phyloP scores from a whole-genome alignment of 2,113 vertebrate species.

The Hippocampus abdominalis region DNA sequence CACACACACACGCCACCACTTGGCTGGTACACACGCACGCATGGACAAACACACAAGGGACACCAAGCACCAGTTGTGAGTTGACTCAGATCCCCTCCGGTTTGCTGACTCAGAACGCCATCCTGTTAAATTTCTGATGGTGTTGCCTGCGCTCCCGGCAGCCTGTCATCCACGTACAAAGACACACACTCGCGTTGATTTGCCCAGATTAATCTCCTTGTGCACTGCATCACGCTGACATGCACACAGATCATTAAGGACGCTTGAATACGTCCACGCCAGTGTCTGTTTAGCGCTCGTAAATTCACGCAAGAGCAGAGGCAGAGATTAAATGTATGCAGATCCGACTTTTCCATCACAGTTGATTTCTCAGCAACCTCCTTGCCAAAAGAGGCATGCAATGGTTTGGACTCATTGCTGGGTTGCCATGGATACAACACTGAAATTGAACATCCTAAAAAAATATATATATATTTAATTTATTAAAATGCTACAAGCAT shows the following conservation, averaged over 20 bases:
- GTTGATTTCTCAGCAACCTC: not conserved
- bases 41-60: conserved; percentile 24
- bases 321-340: not conserved
- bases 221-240: conserved; percentile 24
- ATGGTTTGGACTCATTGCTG: not conserved
- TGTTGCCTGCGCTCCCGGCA: conserved; percentile 9
- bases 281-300: not conserved
- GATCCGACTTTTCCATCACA: not conserved
- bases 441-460: not conserved
- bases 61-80: conserved; percentile 5
- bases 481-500: not conserved
- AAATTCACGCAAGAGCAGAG: conserved; percentile 10
- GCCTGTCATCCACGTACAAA: conserved; percentile 7
- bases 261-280: conserved; percentile 15
- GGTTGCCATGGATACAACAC: not conserved
- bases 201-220: conserved; percentile 17
- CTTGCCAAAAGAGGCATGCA: not conserved
- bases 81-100: conserved; percentile 57
- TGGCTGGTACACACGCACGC: conserved; percentile 14
- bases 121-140: conserved; percentile 30
- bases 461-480: not conserved
- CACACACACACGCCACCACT: conserved; percentile 24
- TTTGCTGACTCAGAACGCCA: conserved; percentile 47
- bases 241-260: conserved; percentile 18
- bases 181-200: conserved; percentile 14